Evolutionary conservation across 1,140 invertebrate species (phyloP), one percentile per base, ranked within the genome.

Genomic region (Protaetia brevitarsis): DNA sequence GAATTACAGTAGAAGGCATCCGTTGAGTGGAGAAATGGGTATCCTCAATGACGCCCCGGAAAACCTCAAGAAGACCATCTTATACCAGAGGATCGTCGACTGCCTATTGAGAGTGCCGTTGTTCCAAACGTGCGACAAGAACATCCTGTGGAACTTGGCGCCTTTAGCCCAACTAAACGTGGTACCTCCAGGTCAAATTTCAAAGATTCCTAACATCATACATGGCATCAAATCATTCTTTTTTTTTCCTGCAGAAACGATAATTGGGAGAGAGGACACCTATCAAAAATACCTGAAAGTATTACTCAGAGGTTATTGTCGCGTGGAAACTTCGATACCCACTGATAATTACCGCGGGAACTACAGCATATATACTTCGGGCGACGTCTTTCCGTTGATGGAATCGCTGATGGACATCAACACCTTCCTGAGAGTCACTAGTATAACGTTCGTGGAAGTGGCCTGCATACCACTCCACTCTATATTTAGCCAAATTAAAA

Each of bases 41-140:
- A 30, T 69, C 26, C 16, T 67, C 1, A 27, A 8, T 2, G 56
- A 69, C 29, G 23, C 63, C 5, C 68, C 68, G 10, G 21, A 19
- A 13, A 63, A 66, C 8, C 29, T 69, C 10, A 31, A 10, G 19
- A 36, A 27, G 31, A 28, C 2, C 16, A 64, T 28, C 11, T 19
- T 63, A 10, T 41, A 36, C 30, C 27, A n/a, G 23, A 36, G 61
- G 23, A 63, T 63, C 8, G 27, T 37, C 5, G 34, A 63, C n/a
- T 36, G 30, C 8, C 34, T 63, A n/a, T 5, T 16, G 16, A 34
- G 7, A 2, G 29, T 28, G 27, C 30, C 34, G 6, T 13, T 63
- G 30, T 63, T 63, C 27, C n/a, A 37, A n/a, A 13, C 13, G 4
- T 36, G 29, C 29, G 34, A 34, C 0, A 30, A 34, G 11, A 16